phyloP scores from a whole-genome alignment of 2,113 vertebrate species.

The Heterotilapia buettikoferi region DNA sequence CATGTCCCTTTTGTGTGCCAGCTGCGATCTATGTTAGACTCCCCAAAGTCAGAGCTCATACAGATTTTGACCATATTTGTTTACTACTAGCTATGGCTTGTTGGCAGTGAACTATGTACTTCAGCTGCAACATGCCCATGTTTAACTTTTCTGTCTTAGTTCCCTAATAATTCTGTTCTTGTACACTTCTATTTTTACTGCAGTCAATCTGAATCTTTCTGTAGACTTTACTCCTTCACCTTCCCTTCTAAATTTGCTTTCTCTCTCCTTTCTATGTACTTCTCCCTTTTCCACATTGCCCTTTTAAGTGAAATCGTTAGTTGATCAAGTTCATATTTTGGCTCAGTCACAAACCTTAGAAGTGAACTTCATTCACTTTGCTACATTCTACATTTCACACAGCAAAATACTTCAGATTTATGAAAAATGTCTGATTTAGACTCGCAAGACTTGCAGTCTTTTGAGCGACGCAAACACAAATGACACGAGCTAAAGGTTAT shows the following conservation, averaged over 20 bases:
- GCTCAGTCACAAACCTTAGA: not conserved
- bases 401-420: not conserved
- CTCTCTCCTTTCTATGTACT: too few relatives aligned
- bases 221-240: not conserved
- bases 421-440: not conserved
- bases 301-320: not conserved
- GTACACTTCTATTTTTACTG: not conserved
- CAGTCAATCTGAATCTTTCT: not conserved
- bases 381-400: not conserved
- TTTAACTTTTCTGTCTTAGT: not conserved
- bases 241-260: not conserved
- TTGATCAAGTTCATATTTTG: not conserved
- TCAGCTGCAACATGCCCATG: not conserved
- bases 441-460: not conserved
- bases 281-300: not conserved
- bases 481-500: not conserved
- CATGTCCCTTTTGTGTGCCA: not conserved
- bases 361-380: not conserved
- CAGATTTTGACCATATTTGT: not conserved
- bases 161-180: not conserved
- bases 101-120: not conserved
- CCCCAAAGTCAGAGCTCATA: not conserved
- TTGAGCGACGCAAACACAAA: not conserved
- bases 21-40: not conserved
- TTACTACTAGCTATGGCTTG: not conserved